Evolutionary conservation across 2,888 invertebrate species (phyloP), one percentile per base, ranked within the genome.

Genomic region (Sarcophaga variegata): DNA sequence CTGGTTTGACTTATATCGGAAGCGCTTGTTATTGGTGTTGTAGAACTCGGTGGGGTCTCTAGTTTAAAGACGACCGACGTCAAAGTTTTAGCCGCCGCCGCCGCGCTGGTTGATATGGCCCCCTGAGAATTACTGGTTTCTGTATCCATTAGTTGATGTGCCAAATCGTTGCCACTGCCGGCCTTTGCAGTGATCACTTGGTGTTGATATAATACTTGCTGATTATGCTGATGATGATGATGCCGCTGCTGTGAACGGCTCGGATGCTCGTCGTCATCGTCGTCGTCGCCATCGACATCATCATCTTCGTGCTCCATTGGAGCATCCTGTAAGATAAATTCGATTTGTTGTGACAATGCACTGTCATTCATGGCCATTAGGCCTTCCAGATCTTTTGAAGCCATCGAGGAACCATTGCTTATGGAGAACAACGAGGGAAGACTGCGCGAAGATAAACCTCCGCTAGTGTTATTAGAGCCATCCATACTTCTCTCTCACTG

Each of bases 281-380:
- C 85, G 45, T 91, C 90, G 62, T 89, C 89, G 74, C 91, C 90
- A 62, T 90, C 91, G 81, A 81, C 85, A 49, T 88, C 88, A 66
- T 86, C 87, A 45, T 88, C 89, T 60, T 91, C 92, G 86, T 91
- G 92, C 90, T 92, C 93, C 93, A 93, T 92, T 88, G 93, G 93
- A 90, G 93, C 92, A 89, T 93, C 93, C 89, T 93, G 93, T 87
- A 93, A 90, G 88, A 93, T 93, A 92, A 93, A 93, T 93, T 93
- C 93, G 92, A 93, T 93, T 92, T 93, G 93, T 91, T 93, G 93
- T 88, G 93, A 93, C 89, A 93, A 90, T 88, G 93, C 92, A 89
- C 90, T 92, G 90, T 93, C 93, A 88, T 92, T 93, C 89, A 93
- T 92, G 89, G 93, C 91, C 89, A 92, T 93, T 83, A 93, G 89